Evolutionary conservation across 2,888 invertebrate species (phyloP), one percentile per base, ranked within the genome.

Genomic region (Isoperla grammatica): DNA sequence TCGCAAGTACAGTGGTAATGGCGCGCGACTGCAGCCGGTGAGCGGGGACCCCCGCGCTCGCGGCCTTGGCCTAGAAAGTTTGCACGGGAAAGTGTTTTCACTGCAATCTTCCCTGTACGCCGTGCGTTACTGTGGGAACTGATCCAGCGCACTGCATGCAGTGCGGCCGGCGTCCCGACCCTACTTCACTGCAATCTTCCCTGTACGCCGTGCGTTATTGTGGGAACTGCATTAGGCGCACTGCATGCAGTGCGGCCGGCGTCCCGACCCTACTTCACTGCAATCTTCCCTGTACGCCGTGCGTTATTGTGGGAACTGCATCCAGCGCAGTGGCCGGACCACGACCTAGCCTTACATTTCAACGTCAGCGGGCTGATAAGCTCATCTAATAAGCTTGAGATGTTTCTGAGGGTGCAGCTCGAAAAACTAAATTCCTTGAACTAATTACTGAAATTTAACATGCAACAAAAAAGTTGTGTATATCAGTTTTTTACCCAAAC

Each of bases 31-130:
- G n/a, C 23, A 13, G 11, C 29, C 29, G 49, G 29, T 50, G 49
- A 29, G 6, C 29, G 22, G 13, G 29, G 15, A 50, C 22, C 23
- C 49, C 49, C 49, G 22, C 15, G 49, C 29, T 50, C 49, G 15
- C 13, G 49, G 35, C 49, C 49, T 50, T 50, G 49, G 22, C 49
- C 49, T 50, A 50, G 29, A 35, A 35, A 50, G 15, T 29, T 50
- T 12, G 49, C 49, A 35, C 22, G n/a, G 29, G 35, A 50, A 13
- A 50, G 19, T 17, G 19, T 22, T n/a, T 46, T 22, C 17, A 22
- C 22, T 19, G 5, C n/a, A 12, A 13, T n/a, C 15, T 15, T 50
- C 22, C 29, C 29, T 29, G 35, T 4, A 35, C 20, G n/a, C n/a
- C n/a, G n/a, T n/a, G n/a, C n/a, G n/a, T n/a, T n/a, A n/a, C n/a